A percentile compares a stretch with the other conserved stretches of the same genome.
phyloP scores from a whole-genome alignment of 2,888 invertebrate genomes.

The Seladonia tumulorum region DNA sequence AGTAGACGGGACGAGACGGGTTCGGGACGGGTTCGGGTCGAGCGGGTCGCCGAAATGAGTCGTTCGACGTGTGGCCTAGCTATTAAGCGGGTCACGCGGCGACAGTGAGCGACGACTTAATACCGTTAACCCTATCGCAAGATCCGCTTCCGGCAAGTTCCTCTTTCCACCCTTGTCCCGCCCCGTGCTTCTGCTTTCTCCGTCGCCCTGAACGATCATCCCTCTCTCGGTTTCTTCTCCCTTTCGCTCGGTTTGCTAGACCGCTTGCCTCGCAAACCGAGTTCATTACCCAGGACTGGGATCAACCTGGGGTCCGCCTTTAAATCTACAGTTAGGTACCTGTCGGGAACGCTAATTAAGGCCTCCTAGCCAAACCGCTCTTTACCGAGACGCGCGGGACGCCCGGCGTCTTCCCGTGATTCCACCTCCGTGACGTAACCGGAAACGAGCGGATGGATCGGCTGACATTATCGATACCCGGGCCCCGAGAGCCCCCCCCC shows the following conservation, averaged over 20 bases:
- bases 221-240: conserved; percentile 16
- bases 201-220: not conserved
- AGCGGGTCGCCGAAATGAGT: conserved; percentile 24
- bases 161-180: conserved; percentile 43
- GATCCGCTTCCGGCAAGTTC: conserved; percentile 75
- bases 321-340: conserved; percentile 77
- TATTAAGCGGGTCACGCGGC: conserved; percentile 71
- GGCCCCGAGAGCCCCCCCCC: not conserved
- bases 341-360: conserved; percentile 73
- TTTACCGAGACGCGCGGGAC: conserved; percentile 46
- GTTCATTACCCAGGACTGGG: conserved; percentile 74
- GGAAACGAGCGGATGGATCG: conserved; percentile 43
- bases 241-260: not conserved
- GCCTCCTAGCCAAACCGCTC: conserved; percentile 61
- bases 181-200: conserved; percentile 55
- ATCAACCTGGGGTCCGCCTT: conserved; percentile 72
- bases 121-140: conserved; percentile 77
- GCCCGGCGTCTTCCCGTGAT: conserved; percentile 22
- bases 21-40: not conserved
- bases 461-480: conserved; percentile 28
- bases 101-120: conserved; percentile 72
- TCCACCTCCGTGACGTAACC: conserved; percentile 39
- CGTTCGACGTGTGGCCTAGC: conserved; percentile 48
- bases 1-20: not conserved
- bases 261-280: conserved; percentile 41